Base-by-base conservation (phyloP, 2,888 invertebrate species). In the Perdita meconis region DNA sequence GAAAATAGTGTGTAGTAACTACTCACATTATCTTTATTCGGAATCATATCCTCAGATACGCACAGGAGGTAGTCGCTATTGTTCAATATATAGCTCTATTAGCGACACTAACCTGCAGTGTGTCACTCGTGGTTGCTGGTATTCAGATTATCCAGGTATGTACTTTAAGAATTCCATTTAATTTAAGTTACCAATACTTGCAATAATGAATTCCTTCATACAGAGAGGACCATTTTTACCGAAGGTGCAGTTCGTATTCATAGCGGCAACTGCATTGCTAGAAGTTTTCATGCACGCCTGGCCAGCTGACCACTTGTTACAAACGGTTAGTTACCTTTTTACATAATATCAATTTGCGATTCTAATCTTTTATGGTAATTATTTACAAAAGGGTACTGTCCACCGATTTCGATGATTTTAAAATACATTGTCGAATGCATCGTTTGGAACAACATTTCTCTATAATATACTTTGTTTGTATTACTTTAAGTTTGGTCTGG, bases 291-390 rank as follows among this genome's bases (percentile, higher is more conserved):
- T 86, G 42, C 88, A 84, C 65, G 80, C 87, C 0, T 86, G 83
- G 86, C 88, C 89, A 19, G 89, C 89, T 5, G 86, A 89, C 42
- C 77, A 83, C 36, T 53, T 89, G 19, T 71, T 86, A 16, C 68
- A 82, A 30, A 71, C 51, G 74, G 87, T 88, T 40, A 61, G 69
- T 57, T 3, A n/a, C 2, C 13, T 56, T 34, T 5, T 34, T 30
- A n/a, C n/a, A n/a, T 30, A 30, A 5, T 12, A 22, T 16, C 19
- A 16, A n/a, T n/a, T n/a, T n/a, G n/a, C n/a, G n/a, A n/a, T n/a
- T n/a, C n/a, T n/a, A n/a, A n/a, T n/a, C n/a, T n/a, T n/a, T n/a
- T n/a, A n/a, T n/a, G n/a, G n/a, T n/a, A n/a, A n/a, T n/a, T n/a
- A n/a, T n/a, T n/a, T n/a, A n/a, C n/a, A n/a, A n/a, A n/a, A n/a